phyloP scores from a whole-genome alignment of 1,140 invertebrate species.

The Lepidurus arcticus region DNA sequence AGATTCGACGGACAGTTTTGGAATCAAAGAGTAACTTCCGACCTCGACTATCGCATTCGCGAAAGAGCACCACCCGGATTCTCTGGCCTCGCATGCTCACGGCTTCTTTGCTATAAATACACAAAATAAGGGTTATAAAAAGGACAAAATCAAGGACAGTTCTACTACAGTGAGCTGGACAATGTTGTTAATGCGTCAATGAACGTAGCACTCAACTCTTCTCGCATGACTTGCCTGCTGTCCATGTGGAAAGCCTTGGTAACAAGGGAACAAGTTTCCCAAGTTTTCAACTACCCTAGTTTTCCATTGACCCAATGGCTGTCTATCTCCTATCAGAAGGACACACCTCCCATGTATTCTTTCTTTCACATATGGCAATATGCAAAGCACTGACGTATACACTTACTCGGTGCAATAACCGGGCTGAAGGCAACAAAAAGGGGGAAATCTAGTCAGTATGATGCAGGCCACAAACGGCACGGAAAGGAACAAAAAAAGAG shows the following conservation, averaged over 20 bases:
- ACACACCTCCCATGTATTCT: background rate
- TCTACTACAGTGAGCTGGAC: background rate
- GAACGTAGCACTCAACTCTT: slow-evolving; percentile 15
- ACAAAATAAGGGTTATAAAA: background rate
- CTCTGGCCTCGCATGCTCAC: background rate
- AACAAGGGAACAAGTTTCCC: background rate
- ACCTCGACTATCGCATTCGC: slow-evolving; percentile 73
- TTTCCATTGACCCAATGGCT: slow-evolving; percentile 7
- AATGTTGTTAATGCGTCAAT: background rate
- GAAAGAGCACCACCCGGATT: slow-evolving; percentile 66
- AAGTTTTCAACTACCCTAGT: background rate
- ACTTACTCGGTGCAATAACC: slow-evolving; percentile 1
- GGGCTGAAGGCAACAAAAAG: background rate
- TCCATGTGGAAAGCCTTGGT: background rate
- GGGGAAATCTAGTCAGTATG: background rate
- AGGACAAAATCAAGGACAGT: background rate
- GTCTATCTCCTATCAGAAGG: background rate
- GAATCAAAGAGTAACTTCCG: slow-evolving; percentile 80
- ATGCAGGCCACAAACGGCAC: too few species aligned
- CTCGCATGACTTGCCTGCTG: background rate
- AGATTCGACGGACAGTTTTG: slow-evolving; percentile 6
- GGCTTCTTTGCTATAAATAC: background rate
- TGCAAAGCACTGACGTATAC: background rate
- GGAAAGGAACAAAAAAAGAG: background rate
- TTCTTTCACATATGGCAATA: background rate